Conservation (phyloP, 2,113 vertebrate species). For the Rhizomys pruinosus region DNA sequence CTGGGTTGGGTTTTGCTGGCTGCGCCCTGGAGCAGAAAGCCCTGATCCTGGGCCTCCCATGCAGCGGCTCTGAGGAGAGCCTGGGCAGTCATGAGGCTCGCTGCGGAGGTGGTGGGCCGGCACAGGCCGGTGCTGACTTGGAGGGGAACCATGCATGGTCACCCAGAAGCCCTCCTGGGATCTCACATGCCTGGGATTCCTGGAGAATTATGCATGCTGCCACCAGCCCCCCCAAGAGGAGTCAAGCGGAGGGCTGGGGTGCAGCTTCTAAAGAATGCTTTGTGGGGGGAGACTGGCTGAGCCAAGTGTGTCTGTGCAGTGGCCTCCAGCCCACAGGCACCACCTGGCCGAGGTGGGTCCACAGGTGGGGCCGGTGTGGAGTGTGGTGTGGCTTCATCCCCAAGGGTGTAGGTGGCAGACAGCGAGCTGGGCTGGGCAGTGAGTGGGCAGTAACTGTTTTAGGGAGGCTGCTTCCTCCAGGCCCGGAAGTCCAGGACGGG, state of each 20-base stretch:
- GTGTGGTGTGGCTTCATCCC: not conserved
- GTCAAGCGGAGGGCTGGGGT: not conserved
- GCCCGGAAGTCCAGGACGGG: not conserved
- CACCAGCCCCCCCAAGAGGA: not conserved
- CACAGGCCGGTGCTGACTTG: not conserved
- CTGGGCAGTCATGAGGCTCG: not conserved
- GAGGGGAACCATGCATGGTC: constrained; percentile 55
- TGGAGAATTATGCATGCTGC: constrained; percentile 48
- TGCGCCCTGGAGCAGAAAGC: not conserved
- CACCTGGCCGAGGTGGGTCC: not conserved
- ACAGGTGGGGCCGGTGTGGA: not conserved
- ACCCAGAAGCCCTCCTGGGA: constrained; percentile 31
- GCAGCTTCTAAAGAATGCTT: not conserved
- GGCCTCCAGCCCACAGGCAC: not conserved
- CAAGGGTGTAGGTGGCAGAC: not conserved
- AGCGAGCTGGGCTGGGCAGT: not conserved
- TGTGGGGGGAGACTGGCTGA: not conserved
- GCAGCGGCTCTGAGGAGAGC: not conserved
- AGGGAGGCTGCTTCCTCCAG: not conserved
- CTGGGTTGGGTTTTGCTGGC: not conserved
- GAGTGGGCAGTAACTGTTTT: not conserved
- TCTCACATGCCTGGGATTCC: constrained; percentile 66
- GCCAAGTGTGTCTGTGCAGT: not conserved
- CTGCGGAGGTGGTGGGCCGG: not conserved
- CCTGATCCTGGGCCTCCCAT: not conserved